Conservation (phyloP, 2,113 vertebrate genomes). For the Uria lomvia region DNA sequence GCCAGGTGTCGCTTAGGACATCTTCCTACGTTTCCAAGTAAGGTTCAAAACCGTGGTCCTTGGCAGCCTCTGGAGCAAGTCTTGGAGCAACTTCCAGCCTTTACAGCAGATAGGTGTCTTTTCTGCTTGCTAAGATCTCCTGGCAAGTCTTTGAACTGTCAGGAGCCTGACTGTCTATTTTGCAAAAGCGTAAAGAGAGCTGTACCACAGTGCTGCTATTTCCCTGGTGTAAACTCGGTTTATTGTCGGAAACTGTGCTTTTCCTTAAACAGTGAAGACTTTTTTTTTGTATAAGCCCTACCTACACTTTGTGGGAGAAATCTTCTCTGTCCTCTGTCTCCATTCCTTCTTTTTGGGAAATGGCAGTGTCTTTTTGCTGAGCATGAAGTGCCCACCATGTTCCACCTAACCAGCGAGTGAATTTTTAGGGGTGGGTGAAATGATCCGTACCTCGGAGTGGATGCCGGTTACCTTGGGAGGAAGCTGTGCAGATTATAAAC, state of each 20-base stretch:
- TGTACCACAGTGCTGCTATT: neutral
- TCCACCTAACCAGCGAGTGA: neutral
- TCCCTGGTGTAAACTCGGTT: neutral
- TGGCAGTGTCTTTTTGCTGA: neutral
- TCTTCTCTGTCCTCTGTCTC: neutral
- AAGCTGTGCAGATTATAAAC: neutral
- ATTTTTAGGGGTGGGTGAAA: neutral
- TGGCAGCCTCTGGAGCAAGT: neutral
- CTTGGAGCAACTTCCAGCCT: neutral
- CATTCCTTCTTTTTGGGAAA: neutral
- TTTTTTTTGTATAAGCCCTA: neutral
- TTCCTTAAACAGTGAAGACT: neutral
- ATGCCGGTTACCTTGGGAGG: neutral
- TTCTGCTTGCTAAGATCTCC: neutral
- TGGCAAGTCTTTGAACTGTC: neutral
- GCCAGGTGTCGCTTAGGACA: neutral
- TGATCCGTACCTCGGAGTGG: neutral
- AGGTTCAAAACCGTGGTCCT: neutral
- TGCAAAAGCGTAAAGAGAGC: neutral
- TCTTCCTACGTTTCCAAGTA: neutral
- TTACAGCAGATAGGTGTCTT: neutral
- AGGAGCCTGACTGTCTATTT: neutral
- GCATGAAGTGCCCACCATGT: rapidly evolving
- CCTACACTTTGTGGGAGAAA: neutral
- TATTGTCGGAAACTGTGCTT: neutral